Base-by-base conservation (phyloP, 1,140 invertebrate genomes). In the Trichonephila inaurata region DNA sequence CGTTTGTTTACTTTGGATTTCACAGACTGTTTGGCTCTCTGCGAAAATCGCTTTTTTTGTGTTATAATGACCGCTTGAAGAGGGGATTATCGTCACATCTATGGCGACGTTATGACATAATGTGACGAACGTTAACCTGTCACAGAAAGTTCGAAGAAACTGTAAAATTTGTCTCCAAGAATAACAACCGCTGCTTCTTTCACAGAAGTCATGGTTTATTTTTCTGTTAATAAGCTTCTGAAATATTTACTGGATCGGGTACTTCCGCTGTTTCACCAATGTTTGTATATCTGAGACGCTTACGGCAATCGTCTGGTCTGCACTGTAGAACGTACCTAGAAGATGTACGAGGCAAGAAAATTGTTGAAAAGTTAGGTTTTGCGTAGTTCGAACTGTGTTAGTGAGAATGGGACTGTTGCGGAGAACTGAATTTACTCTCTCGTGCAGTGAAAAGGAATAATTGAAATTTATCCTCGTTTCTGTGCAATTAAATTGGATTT, bases 11-110 rank as follows among this genome's bases (percentile, higher is more conserved):
- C 51, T 21, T 62, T 91, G 72, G 72, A 40, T 28, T 81, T 51
- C 66, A 10, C 89, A 91, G 89, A 91, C 89, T 28, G 89, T 82
- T 33, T 82, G 89, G n/a, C 89, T 91, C 89, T 91, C n/a, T 81
- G 16, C 19, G 12, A 21, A 62, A 66, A 60, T 14, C 64, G 19
- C 19, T 19, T 72, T 72, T 72, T 72, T 64, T 64, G 28, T 33
- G 24, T 16, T 72, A 24, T 72, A 72, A 72, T 72, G 87, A 64
- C 24, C 24, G n/a, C 12, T 62, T 58, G 60, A 61, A 58, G 51
- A 24, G 33, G 64, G 40, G 24, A 89, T 88, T 40, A 72, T 72
- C 64, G 64, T 61, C 24, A 69, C 88, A 91, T 62, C 24, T 61
- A 61, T 21, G 8, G 8, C 21, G 72, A 72, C 33, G 66, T 5